A percentile compares a stretch with the other conserved stretches of the same genome.
phyloP scores from a whole-genome alignment of 2,113 vertebrate genomes.

The Copsychus sechellarum region DNA sequence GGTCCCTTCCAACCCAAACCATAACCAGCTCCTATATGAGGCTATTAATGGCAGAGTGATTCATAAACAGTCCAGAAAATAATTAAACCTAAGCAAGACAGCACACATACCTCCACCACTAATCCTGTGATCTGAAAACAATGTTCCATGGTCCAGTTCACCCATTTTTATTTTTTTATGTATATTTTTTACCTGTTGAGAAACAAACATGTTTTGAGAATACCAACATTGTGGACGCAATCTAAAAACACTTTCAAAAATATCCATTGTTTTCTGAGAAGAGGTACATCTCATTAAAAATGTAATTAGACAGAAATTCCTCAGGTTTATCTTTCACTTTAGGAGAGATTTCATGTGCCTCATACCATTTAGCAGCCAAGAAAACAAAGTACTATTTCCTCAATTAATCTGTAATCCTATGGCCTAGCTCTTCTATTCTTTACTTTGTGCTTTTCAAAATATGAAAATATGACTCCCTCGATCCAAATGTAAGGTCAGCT shows the following conservation, averaged over 20 bases:
- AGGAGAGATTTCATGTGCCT: not conserved
- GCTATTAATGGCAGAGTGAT: not conserved
- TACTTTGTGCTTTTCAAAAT: not conserved
- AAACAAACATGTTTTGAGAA: slow-evolving; percentile 12
- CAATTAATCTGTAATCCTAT: not conserved
- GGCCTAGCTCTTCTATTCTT: not conserved
- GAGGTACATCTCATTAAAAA: not conserved
- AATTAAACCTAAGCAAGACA: not conserved
- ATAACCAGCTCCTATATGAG: not conserved
- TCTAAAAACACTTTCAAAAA: not conserved
- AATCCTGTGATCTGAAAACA: slow-evolving; percentile 56
- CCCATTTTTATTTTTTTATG: slow-evolving; percentile 52
- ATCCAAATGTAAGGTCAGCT: not conserved
- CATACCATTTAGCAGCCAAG: not conserved
- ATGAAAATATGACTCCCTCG: not conserved
- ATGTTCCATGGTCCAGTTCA: slow-evolving; percentile 50
- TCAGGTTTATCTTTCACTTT: not conserved
- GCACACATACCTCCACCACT: slow-evolving; percentile 72
- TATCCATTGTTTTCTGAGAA: not conserved
- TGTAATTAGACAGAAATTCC: not conserved
- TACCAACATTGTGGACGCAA: not conserved
- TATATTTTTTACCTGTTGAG: slow-evolving; percentile 35
- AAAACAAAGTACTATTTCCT: not conserved
- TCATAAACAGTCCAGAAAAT: not conserved
- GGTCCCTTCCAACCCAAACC: not conserved